Percentiles rank a stretch among this genome's conserved stretches.
Evolutionary conservation across 2,888 invertebrate genomes (phyloP).

Genomic region (Acleris emargana): DNA sequence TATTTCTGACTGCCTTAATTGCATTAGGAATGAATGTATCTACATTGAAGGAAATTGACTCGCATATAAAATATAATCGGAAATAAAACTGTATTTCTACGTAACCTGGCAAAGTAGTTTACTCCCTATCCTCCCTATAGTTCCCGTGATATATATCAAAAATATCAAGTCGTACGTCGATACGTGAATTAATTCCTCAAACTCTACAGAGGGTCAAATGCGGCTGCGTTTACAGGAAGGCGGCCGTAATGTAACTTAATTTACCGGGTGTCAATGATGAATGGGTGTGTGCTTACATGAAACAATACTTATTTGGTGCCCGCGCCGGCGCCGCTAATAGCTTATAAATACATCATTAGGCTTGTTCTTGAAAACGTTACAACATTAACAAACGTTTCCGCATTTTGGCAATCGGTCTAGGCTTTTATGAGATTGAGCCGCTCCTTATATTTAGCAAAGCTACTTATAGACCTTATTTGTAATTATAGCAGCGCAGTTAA

Average conservation of each 20-base stretch:
- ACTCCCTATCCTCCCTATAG: too few relatives aligned
- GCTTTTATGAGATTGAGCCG: background rate
- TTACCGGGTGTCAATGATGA: conserved; percentile 28
- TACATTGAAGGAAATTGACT: too few relatives aligned
- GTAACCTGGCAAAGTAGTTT: too few relatives aligned
- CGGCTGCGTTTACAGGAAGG: conserved; percentile 13
- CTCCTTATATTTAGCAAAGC: conserved; percentile 6
- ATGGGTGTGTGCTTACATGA: conserved; percentile 24
- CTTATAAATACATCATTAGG: conserved; percentile 24
- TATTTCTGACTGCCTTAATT: too few relatives aligned
- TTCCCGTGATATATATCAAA: too few relatives aligned
- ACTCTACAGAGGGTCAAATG: conserved; percentile 10
- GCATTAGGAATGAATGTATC: too few relatives aligned
- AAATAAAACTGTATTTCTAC: too few relatives aligned
- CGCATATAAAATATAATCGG: too few relatives aligned
- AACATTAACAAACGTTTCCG: conserved; percentile 21
- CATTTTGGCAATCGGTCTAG: conserved; percentile 12
- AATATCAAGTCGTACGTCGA: too few relatives aligned
- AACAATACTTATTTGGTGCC: conserved; percentile 36
- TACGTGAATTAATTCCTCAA: too few relatives aligned
- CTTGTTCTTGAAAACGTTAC: conserved; percentile 30
- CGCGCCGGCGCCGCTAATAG: conserved; percentile 8
- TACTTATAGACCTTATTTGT: conserved; percentile 13
- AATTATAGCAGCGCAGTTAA: conserved; percentile 8
- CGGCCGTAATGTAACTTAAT: conserved; percentile 18